A percentile compares a stretch with the other conserved stretches of the same genome.
Conservation (phyloP, 2,888 invertebrate species). For the Muscina levida region DNA sequence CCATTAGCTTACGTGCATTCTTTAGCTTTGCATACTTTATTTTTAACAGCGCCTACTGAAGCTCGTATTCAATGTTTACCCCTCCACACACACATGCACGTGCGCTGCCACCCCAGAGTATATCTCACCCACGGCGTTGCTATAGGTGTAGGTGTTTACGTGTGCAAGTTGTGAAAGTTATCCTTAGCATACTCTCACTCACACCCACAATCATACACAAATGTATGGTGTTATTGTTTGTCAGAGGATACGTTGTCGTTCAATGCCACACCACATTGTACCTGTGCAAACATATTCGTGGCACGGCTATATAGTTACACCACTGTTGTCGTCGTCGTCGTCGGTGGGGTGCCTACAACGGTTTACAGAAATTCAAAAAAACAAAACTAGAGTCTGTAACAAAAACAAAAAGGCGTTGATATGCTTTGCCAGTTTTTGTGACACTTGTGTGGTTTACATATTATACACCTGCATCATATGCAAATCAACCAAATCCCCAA, state of each 20-base stretch:
- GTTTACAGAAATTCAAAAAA: slow-evolving; percentile 28
- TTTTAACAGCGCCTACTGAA: slow-evolving; percentile 20
- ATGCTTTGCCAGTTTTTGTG: slow-evolving; percentile 53
- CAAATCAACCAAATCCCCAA: slow-evolving; percentile 15
- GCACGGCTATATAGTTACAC: neutral
- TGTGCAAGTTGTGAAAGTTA: neutral
- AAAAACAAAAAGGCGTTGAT: slow-evolving; percentile 37
- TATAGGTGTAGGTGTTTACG: slow-evolving; percentile 24
- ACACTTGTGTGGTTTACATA: slow-evolving; percentile 52
- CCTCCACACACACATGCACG: neutral
- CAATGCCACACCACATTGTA: neutral
- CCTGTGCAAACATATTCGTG: slow-evolving; percentile 25
- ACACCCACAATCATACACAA: slow-evolving; percentile 15
- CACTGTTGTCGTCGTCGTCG: slow-evolving; percentile 9
- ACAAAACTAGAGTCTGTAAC: slow-evolving; percentile 1
- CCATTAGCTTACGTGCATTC: slow-evolving; percentile 17
- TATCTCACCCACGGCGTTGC: neutral
- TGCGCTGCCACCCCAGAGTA: neutral
- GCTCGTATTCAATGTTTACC: neutral
- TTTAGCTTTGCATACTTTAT: neutral
- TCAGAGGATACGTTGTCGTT: neutral
- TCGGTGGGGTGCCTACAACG: no score
- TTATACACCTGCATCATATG: slow-evolving; percentile 26
- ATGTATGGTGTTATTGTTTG: neutral
- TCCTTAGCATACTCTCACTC: neutral